Evolutionary conservation across 2,888 invertebrate genomes (phyloP), one percentile per base, ranked within the genome.

Genomic region (Strigamia crassipes): DNA sequence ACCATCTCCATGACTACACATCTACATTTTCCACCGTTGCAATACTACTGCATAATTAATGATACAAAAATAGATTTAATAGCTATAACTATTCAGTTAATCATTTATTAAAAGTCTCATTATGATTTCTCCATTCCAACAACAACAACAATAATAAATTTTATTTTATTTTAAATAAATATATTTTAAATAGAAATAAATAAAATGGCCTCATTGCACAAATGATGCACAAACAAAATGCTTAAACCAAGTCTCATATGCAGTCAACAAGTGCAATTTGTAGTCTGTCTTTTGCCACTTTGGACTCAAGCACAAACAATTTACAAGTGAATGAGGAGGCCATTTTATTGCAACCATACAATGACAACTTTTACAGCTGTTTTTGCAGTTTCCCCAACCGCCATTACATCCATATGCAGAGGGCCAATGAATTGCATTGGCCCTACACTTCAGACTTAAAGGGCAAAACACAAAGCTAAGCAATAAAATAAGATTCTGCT

Each of bases 341-440:
- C 61, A 21, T 66, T 66, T 66, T 66, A 66, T 66, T 66, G 61
- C 61, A 66, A 66, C 61, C 61, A 66, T 66, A 66, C 61, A 66
- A 66, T 66, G 61, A 66, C 61, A 66, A 66, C 61, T 66, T 66
- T 66, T 66, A 66, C 61, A 66, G 61, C 61, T 66, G 61, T 66
- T 66, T 66, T 66, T 66, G 61, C 61, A 66, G 61, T 66, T 66
- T 66, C 61, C 23, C 21, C 61, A 21, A 66, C 61, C 61, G 18
- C 61, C 21, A 66, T 66, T 66, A 66, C 61, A 66, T 66, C 61
- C 61, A 66, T 66, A 66, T 66, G 61, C 61, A 66, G 61, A 21
- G 61, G 61, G 61, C 61, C 61, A 66, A 66, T 66, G 21, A 21
- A 66, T 66, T 66, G 21, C 61, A 21, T 66, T 66, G 61, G 61